Evolutionary conservation across 2,113 vertebrate species (phyloP).

Genomic region (Polyodon spathula): DNA sequence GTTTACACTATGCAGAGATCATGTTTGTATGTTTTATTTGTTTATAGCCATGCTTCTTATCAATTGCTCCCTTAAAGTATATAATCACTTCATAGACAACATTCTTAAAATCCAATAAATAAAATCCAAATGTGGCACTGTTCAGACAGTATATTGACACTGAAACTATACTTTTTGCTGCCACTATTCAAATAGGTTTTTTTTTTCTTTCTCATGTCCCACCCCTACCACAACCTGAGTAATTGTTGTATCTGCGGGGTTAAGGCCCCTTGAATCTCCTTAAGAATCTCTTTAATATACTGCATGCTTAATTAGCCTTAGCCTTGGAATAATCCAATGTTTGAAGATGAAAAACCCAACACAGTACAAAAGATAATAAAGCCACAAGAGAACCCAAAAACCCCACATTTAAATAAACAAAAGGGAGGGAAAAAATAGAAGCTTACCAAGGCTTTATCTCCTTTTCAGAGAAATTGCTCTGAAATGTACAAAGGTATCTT

Average conservation of each 20-base stretch:
- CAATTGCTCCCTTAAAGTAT: too few relatives aligned
- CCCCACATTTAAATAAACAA: conserved; percentile 25
- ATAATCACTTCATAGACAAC: too few relatives aligned
- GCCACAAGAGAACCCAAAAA: conserved; percentile 42
- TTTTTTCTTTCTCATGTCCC: background rate
- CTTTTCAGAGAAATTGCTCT: conserved; percentile 5
- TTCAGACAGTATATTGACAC: background rate
- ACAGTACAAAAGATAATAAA: conserved; percentile 45
- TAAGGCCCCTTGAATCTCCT: conserved; percentile 6
- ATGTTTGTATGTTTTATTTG: too few relatives aligned
- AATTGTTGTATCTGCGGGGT: too few relatives aligned
- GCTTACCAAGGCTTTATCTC: conserved; percentile 6
- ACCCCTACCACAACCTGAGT: background rate
- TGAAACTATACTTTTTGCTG: background rate
- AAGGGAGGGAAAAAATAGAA: conserved; percentile 24
- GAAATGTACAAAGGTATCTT: background rate
- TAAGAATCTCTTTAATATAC: conserved; percentile 53
- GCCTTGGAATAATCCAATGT: conserved; percentile 45
- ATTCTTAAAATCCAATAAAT: too few relatives aligned
- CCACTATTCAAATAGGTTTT: too few relatives aligned
- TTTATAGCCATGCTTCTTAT: too few relatives aligned
- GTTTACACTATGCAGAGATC: too few relatives aligned
- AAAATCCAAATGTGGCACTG: too few relatives aligned
- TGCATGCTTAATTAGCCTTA: conserved; percentile 49
- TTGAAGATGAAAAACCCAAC: conserved; percentile 45